phyloP scores from a whole-genome alignment of 2,888 invertebrate species.

The Crossocerus cetratus region DNA sequence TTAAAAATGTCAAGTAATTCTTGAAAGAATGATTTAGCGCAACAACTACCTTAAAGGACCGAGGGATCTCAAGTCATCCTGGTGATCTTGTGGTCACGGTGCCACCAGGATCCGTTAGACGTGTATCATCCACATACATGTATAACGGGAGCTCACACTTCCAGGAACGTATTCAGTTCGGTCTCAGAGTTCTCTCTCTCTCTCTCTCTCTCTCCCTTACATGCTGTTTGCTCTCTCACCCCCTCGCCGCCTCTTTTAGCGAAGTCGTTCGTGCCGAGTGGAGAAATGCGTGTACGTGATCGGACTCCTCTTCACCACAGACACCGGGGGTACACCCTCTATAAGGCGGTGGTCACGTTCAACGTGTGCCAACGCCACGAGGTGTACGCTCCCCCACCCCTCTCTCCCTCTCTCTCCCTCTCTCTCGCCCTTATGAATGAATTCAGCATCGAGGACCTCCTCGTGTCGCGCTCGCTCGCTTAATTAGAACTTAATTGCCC shows the following conservation, averaged over 20 bases:
- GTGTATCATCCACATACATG: neutral
- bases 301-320: slow-evolving; percentile 20
- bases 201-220: too few relatives aligned
- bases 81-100: slow-evolving; percentile 9
- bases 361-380: slow-evolving; percentile 15
- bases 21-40: too few relatives aligned
- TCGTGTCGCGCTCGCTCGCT: slow-evolving; percentile 42
- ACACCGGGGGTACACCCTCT: slow-evolving; percentile 29
- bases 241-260: too few relatives aligned
- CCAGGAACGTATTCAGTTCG: slow-evolving; percentile 37
- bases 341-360: slow-evolving; percentile 30
- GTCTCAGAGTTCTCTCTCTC: too few relatives aligned
- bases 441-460: slow-evolving; percentile 34
- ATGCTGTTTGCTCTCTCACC: too few relatives aligned
- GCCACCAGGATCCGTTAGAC: slow-evolving; percentile 27
- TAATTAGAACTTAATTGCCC: slow-evolving; percentile 63
- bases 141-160: slow-evolving; percentile 14
- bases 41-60: too few relatives aligned
- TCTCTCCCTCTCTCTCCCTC: neutral
- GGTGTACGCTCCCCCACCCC: slow-evolving; percentile 2
- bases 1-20: too few relatives aligned
- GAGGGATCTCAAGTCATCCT: too few relatives aligned
- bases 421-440: slow-evolving; percentile 38
- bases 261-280: too few relatives aligned
- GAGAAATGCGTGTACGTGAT: slow-evolving; percentile 46